Evolutionary conservation across 2,797 vertebrate species (phyloP).

Genomic region (Anguilla pacifica): DNA sequence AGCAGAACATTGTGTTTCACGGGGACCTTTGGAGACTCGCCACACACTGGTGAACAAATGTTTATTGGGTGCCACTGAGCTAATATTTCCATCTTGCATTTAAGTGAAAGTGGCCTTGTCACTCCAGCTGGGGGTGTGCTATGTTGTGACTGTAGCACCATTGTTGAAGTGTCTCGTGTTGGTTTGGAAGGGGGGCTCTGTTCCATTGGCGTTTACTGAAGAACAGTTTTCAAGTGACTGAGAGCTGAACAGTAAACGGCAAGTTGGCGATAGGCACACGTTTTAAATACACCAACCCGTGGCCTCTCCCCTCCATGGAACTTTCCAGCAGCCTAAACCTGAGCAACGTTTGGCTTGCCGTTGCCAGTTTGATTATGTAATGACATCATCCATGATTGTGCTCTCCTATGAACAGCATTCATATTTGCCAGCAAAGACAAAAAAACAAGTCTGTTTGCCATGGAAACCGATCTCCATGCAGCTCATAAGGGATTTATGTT

Average conservation of each 20-base stretch:
- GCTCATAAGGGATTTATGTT: conserved; percentile 45
- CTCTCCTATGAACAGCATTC: conserved; percentile 38
- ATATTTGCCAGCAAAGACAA: conserved; percentile 47
- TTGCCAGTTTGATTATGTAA: conserved; percentile 27
- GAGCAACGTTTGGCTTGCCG: conserved; percentile 10
- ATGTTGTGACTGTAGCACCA: conserved; percentile 62
- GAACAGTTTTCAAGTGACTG: not conserved
- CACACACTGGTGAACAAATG: conserved; percentile 21
- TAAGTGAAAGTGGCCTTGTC: conserved; percentile 57
- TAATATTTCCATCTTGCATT: conserved; percentile 49
- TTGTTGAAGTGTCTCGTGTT: conserved; percentile 58
- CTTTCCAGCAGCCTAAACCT: not conserved
- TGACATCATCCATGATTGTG: conserved; percentile 24
- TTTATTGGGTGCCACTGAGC: conserved; percentile 44
- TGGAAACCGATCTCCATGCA: conserved; percentile 55
- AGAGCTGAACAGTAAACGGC: not conserved
- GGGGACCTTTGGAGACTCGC: conserved; percentile 51
- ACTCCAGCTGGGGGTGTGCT: conserved; percentile 57
- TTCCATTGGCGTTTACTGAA: not conserved
- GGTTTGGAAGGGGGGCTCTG: conserved; percentile 34
- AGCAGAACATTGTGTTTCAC: conserved; percentile 50
- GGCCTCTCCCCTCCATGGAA: conserved; percentile 39
- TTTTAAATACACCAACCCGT: conserved; percentile 52
- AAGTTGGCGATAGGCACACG: conserved; percentile 32
- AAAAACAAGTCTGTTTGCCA: conserved; percentile 50